These are phyloP conservation scores for Pipistrellus pygmaeus DNA, from an alignment of 2,797 vertebrate species.

Conservation along the genomic window DNA sequence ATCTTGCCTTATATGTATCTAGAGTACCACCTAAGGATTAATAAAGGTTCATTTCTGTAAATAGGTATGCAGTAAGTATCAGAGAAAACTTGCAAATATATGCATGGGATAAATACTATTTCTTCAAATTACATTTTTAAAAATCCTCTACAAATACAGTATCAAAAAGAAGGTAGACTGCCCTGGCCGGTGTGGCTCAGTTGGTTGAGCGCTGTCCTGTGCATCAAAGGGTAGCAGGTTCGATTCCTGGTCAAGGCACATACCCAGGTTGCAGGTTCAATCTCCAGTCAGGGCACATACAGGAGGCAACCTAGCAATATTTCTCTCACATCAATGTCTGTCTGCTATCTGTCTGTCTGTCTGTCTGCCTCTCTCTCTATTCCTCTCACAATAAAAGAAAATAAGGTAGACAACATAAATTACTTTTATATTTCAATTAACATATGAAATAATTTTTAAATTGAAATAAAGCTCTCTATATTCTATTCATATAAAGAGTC, in stretches of 20 bases:
- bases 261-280: not conserved
- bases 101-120: conserved; percentile 33
- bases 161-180: conserved; percentile 23
- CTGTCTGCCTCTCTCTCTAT: not conserved
- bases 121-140: conserved; percentile 50
- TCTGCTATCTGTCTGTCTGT: not conserved
- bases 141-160: conserved; percentile 49
- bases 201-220: not conserved
- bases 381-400: not conserved
- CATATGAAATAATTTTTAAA: conserved; percentile 21
- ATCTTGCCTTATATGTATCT: conserved; percentile 36
- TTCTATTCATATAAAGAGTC: conserved; percentile 41
- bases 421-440: conserved; percentile 53
- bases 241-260: not conserved
- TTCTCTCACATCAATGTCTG: not conserved
- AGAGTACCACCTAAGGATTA: not conserved
- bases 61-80: not conserved
- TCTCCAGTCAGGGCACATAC: not conserved
- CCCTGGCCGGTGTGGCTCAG: not conserved
- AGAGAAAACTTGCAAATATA: conserved; percentile 39
- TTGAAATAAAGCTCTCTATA: conserved; percentile 2
- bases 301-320: not conserved
- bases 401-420: conserved; percentile 38
- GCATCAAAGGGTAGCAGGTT: not conserved
- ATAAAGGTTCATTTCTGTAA: conserved; percentile 37